Evolutionary conservation across 2,888 invertebrate species (phyloP), one percentile per base, ranked within the genome.

Genomic region (Dendrolimus pini): DNA sequence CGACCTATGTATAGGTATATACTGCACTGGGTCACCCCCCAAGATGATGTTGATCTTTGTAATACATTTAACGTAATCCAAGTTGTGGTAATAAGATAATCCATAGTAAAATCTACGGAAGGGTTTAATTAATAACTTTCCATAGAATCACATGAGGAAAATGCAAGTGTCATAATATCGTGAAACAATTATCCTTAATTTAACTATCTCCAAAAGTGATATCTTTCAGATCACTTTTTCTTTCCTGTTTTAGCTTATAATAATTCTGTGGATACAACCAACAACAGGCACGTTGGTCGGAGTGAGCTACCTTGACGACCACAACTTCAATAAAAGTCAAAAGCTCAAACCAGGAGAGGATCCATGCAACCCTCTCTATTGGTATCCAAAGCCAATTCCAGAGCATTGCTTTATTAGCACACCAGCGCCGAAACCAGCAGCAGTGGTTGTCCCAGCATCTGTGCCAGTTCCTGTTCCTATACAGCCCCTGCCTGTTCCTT

Each of bases 331-430:
- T 18, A 61, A 61, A 3, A 52, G 59, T 9, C 61, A 55, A 14
- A 55, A 41, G 0, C 58, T 58, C 7, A 60, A 59, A 18, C 58
- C 63, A 0, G 68, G 68, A 9, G 74, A 74, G 14, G 72, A 88
- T 61, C 80, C 82, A 1, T 89, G 89, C 63, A 82, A 86, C 54
- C 82, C 85, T 1, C 66, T 84, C 0, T 89, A 83, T 59, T 89
- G 89, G 89, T 89, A 84, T 59, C 79, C 79, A 0, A 68, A 58
- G 42, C 8, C 63, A 0, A 64, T 80, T 54, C 79, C 80, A 7
- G 73, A 72, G 7, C 69, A 66, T 54, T 80, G 80, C 53, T 62
- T 69, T 55, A 8, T 47, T 2, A 47, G 47, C 9, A 47, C 47
- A 47, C 47, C 47, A 47, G 47, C 60, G 30, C 59, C 62, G 0